Percentiles rank a stretch among this genome's conserved stretches.
Conservation (phyloP, 2,888 invertebrate species). For the Dromius quadrimaculatus region DNA sequence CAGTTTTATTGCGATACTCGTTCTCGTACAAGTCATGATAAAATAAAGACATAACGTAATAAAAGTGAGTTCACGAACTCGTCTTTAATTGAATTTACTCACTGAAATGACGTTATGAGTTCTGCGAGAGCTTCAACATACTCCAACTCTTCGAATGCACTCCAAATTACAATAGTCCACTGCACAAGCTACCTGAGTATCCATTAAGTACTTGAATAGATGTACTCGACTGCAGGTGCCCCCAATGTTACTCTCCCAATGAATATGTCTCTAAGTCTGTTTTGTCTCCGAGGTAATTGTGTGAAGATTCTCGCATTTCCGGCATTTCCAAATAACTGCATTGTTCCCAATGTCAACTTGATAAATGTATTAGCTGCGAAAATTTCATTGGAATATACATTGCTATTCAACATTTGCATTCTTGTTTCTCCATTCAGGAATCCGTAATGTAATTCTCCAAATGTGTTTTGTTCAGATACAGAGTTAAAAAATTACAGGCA, state of each 20-base stretch:
- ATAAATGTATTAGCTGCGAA: conserved; percentile 39
- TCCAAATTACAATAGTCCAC: conserved; percentile 48
- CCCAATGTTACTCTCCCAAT: conserved; percentile 9
- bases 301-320: conserved; percentile 8
- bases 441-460: conserved; percentile 47
- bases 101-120: too few species aligned
- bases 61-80: conserved; percentile 24
- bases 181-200: conserved; percentile 27
- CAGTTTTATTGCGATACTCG: conserved; percentile 39
- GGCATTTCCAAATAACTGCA: conserved; percentile 21
- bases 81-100: too few species aligned
- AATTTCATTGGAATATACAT: conserved; percentile 37
- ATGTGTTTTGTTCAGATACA: conserved; percentile 43
- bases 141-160: conserved; percentile 33
- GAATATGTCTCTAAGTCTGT: conserved; percentile 37
- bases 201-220: conserved; percentile 33
- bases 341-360: conserved; percentile 34
- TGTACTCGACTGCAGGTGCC: conserved; percentile 9
- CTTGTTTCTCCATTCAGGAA: conserved; percentile 40
- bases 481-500: conserved; percentile 31
- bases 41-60: conserved; percentile 10
- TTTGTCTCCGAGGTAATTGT: conserved; percentile 22
- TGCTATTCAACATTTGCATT: conserved; percentile 36
- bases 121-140: too few species aligned
- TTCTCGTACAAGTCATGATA: conserved; percentile 26